Base-by-base conservation (phyloP, 2,797 vertebrate genomes). In the Merluccius polli region DNA sequence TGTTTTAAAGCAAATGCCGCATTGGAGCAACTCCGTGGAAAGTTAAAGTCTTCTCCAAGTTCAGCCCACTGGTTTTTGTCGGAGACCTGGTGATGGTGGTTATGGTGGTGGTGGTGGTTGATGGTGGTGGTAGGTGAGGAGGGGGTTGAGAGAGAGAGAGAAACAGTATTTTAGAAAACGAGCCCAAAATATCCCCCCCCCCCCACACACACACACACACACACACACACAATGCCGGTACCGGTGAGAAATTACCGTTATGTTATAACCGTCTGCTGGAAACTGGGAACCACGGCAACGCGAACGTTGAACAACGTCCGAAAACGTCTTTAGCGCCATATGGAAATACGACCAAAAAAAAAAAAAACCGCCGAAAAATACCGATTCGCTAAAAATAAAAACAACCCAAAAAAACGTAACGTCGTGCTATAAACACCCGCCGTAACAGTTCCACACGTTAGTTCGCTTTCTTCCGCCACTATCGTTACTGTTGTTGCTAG, bases 1-100 rank as follows among this genome's bases (percentile, higher is more conserved):
- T 99, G 98, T 95, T 99, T 99, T 94, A 99, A 95, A 95, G 97
- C 98, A 92, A 99, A 99, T 92, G 97, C 97, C 92, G 98, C 97
- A 84, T 99, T 99, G 88, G 98, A 97, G 91, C 98, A 99, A 94
- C 96, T 97, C 95, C 95, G 95, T 81, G 97, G 98, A 90, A 99
- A 99, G 94, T 97, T 95, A 93, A 99, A 99, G 88, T 98, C 97
- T 88, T 99, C 98, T 85, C 94, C 96, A 82, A 98, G 96, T 89
- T 99, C 97, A 87, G 92, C 93, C 98, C 98, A 99, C 90, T 97
- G 97, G 94, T 98, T 98, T 94, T 97, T 99, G 91, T 99, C 98
- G 59, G 97, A 99, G 84, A 99, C 97, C 98, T 99, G 93, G n/a
- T n/a, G n/a, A n/a, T n/a, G n/a, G n/a, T n/a, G n/a, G n/a, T n/a